Evolutionary conservation across 2,797 vertebrate genomes (phyloP).

Genomic region (Myiotriccus ornatus): DNA sequence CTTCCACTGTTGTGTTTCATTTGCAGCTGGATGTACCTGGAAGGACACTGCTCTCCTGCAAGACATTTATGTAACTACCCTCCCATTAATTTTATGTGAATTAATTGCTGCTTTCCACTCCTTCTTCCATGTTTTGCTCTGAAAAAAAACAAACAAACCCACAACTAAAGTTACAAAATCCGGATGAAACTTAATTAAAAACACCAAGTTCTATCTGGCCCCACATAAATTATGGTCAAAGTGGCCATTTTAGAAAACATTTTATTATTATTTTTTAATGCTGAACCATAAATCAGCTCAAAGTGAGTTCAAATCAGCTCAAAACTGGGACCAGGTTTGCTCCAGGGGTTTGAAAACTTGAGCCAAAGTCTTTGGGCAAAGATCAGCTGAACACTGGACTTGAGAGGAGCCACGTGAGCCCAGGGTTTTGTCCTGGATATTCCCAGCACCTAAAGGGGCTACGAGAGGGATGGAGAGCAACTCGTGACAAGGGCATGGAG

Average conservation of each 20-base stretch:
- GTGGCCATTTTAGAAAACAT: slow-evolving; percentile 11
- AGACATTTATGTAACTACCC: not conserved
- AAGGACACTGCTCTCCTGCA: not conserved
- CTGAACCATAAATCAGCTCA: slow-evolving; percentile 13
- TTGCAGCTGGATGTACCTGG: not conserved
- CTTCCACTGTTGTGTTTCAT: not conserved
- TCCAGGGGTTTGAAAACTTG: not conserved
- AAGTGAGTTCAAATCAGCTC: not conserved
- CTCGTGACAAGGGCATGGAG: not conserved
- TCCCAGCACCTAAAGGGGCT: not conserved
- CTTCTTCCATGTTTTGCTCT: not conserved
- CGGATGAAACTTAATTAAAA: slow-evolving; percentile 42
- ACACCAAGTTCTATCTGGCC: slow-evolving; percentile 5
- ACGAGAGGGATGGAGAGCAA: not conserved
- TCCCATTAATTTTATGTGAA: not conserved
- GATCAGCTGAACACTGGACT: not conserved
- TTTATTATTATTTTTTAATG: not conserved
- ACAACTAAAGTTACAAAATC: slow-evolving; percentile 17
- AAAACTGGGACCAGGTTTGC: not conserved
- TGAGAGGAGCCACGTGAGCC: fast-evolving
- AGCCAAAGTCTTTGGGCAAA: not conserved
- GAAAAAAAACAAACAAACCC: not conserved
- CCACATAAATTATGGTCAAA: not conserved
- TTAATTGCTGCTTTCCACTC: not conserved
- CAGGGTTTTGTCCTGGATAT: fast-evolving